Evolutionary conservation across 1,140 invertebrate genomes (phyloP).

Genomic region (Brachionus koreanus): DNA sequence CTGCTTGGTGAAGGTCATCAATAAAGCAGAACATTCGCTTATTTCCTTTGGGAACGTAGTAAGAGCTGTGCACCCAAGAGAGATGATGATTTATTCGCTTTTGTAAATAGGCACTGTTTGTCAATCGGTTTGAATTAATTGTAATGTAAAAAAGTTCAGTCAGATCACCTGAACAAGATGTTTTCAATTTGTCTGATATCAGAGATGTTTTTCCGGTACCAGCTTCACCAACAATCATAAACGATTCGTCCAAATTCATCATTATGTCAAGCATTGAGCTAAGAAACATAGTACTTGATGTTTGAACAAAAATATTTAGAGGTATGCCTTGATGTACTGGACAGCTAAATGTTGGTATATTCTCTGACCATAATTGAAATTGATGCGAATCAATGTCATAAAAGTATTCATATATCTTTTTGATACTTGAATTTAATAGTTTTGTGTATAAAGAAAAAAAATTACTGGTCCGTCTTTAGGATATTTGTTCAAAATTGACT

Average conservation of each 20-base stretch:
- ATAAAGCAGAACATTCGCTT: slow-evolving; percentile 56
- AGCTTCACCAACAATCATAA: slow-evolving; percentile 56
- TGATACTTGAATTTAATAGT: neutral
- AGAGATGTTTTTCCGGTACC: slow-evolving; percentile 58
- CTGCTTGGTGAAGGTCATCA: slow-evolving; percentile 57
- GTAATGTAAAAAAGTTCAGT: slow-evolving; percentile 56
- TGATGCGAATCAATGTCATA: slow-evolving; percentile 55
- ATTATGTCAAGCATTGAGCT: slow-evolving; percentile 49
- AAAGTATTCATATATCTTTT: slow-evolving; percentile 50
- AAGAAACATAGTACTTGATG: slow-evolving; percentile 52
- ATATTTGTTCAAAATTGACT: neutral
- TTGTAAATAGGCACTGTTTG: slow-evolving; percentile 48
- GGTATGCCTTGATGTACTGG: slow-evolving; percentile 54
- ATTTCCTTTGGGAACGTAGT: slow-evolving; percentile 57
- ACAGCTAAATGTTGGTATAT: slow-evolving; percentile 53
- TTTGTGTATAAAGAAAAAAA: neutral
- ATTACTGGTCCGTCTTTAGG: slow-evolving; percentile 24
- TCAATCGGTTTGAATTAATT: slow-evolving; percentile 55
- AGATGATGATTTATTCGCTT: slow-evolving; percentile 54
- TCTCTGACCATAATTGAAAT: slow-evolving; percentile 54
- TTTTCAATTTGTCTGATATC: slow-evolving; percentile 55
- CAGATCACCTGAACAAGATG: slow-evolving; percentile 57
- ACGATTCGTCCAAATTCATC: slow-evolving; percentile 53
- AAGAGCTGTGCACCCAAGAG: slow-evolving; percentile 57
- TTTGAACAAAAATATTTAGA: slow-evolving; percentile 56